phyloP scores from a whole-genome alignment of 2,888 invertebrate genomes.

The Heliconius ismenius region DNA sequence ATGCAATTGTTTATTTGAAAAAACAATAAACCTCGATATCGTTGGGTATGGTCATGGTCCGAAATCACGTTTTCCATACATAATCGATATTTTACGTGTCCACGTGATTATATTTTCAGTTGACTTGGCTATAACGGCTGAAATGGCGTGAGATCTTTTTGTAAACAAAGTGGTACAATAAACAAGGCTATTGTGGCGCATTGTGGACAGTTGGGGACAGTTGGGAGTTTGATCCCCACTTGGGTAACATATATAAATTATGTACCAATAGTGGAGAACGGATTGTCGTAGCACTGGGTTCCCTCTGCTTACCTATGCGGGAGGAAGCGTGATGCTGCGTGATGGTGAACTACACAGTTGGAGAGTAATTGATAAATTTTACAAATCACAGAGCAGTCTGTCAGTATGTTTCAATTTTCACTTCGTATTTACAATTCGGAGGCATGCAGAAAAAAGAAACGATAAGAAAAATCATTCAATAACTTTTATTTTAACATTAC shows the following conservation, averaged over 20 bases:
- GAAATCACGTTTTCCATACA: slow-evolving; percentile 45
- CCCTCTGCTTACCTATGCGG: neutral
- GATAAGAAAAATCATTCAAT: neutral
- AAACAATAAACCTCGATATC: slow-evolving; percentile 40
- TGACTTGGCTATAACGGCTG: slow-evolving; percentile 9
- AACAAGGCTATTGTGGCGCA: neutral
- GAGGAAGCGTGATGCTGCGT: neutral
- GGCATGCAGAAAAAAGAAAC: neutral
- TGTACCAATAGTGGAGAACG: neutral
- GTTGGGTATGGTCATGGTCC: slow-evolving; percentile 49
- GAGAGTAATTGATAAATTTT: no score
- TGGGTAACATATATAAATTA: neutral
- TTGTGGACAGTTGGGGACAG: no score
- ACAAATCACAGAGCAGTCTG: no score
- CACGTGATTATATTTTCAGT: slow-evolving; percentile 29
- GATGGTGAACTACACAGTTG: no score
- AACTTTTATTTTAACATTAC: slow-evolving; percentile 1
- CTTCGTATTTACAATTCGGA: no score
- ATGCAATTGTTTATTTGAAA: slow-evolving; percentile 33
- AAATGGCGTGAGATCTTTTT: slow-evolving; percentile 13
- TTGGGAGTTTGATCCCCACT: no score
- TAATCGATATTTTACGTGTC: slow-evolving; percentile 37
- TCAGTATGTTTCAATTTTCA: no score
- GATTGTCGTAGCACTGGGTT: neutral
- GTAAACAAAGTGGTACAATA: slow-evolving; percentile 31